These are phyloP conservation scores for Cancer borealis DNA, from an alignment of 2,888 invertebrate species.

Conservation along the genomic window DNA sequence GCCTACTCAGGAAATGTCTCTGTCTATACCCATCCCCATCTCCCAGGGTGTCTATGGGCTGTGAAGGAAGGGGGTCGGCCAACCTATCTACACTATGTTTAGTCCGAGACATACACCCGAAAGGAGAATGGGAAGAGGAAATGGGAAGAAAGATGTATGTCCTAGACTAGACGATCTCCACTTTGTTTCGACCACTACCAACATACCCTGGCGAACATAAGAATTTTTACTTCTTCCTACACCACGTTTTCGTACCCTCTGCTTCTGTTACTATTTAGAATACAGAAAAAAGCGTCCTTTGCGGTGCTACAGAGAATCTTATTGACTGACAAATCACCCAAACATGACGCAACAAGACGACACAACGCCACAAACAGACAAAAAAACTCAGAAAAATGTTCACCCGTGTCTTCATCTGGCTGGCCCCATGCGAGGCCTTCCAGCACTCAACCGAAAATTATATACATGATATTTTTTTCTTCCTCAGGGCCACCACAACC, in stretches of 20 bases:
- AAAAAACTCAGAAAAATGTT: background rate
- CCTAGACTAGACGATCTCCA: background rate
- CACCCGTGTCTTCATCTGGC: background rate
- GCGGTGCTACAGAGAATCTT: background rate
- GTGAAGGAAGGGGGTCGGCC: conserved; percentile 6
- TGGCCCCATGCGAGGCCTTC: background rate
- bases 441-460: conserved; percentile 24
- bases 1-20: conserved; percentile 14
- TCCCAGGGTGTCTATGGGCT: conserved; percentile 11
- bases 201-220: background rate
- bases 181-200: background rate
- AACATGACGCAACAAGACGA: background rate
- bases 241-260: background rate
- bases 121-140: conserved; percentile 17
- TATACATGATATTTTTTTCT: conserved; percentile 27
- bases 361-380: background rate
- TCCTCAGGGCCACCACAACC: background rate
- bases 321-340: background rate
- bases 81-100: background rate
- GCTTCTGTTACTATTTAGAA: background rate
- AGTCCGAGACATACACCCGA: background rate
- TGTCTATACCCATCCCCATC: background rate
- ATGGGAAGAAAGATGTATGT: background rate
- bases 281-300: background rate
- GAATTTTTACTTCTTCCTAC: background rate